Base-by-base conservation (phyloP, 2,113 vertebrate genomes). In the Lamprotornis superbus region DNA sequence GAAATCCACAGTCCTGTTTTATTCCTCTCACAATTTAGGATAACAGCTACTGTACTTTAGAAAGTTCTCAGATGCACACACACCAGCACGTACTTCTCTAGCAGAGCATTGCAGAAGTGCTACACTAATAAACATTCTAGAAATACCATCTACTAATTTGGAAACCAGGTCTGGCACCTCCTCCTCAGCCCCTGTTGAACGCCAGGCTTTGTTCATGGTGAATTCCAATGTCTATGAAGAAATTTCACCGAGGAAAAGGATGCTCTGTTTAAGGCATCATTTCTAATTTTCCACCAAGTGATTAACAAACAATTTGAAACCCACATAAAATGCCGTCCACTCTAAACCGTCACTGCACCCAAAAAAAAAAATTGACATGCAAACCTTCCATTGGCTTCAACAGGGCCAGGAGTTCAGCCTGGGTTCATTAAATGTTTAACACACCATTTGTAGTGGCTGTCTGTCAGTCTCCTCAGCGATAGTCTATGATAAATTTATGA, bases 371-470 rank as follows among this genome's bases (percentile, higher is more conserved):
- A 33, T 50, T 49, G 31, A 33, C 25, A 5, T 3, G 10, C 14
- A 37, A 68, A 71, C n/a, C 9, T 75, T 83, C 37, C 44, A 35
- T 40, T 71, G 83, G 65, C 37, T 84, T 92, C 90, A 93, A 73
- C 69, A 53, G 75, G 87, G 90, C 39, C 55, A 63, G 94, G 71
- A 93, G 90, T n/a, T 93, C 82, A 83, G 76, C 86, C 93, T 89
- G 95, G 97, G 97, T 96, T 98, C 95, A 67, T 96, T 96, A 91
- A 44, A n/a, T 93, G 94, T 91, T 82, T 49, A 89, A 87, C 93
- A 86, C 95, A 95, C 91, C 94, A 93, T 94, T 97, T 85, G 67
- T 96, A 78, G 88, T 95, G 89, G 71, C 85, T 91, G 71, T 97
- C 87, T 87, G 80, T 87, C 73, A 82, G 89, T 83, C 96, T 94